Evolutionary conservation across 2,113 vertebrate genomes (phyloP).

Genomic region (Ciconia stormi): DNA sequence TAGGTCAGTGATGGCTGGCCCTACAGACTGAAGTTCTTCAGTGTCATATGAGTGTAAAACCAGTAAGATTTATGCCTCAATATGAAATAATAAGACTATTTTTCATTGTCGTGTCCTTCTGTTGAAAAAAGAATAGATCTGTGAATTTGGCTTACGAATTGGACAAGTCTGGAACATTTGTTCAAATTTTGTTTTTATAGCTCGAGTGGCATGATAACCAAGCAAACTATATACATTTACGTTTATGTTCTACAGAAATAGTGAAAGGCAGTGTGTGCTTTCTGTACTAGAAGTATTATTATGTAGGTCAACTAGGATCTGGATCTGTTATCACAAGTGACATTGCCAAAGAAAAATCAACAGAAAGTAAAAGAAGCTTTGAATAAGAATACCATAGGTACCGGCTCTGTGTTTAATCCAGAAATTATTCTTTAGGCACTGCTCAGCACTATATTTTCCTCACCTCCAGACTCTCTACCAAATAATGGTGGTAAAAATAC

Average conservation of each 20-base stretch:
- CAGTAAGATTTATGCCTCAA: background rate
- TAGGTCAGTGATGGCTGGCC: background rate
- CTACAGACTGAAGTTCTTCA: background rate
- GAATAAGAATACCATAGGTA: background rate
- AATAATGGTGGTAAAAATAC: background rate
- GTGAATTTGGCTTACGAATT: background rate
- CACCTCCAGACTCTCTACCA: background rate
- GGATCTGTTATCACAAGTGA: background rate
- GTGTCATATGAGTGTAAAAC: background rate
- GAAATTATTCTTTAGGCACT: background rate
- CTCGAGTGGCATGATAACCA: background rate
- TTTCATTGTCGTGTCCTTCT: background rate
- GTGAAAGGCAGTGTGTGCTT: background rate
- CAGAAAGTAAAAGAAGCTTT: background rate
- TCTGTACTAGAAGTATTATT: background rate
- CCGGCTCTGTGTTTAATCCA: background rate
- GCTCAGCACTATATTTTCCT: background rate
- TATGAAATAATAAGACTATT: background rate
- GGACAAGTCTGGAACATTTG: background rate
- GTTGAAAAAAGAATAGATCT: background rate
- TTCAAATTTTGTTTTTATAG: background rate
- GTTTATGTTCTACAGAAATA: background rate
- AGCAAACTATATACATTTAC: background rate
- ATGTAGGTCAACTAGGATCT: constrained; percentile 1
- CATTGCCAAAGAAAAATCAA: background rate